Conservation (phyloP, 2,797 vertebrate genomes). For the Gymnocypris eckloni region DNA sequence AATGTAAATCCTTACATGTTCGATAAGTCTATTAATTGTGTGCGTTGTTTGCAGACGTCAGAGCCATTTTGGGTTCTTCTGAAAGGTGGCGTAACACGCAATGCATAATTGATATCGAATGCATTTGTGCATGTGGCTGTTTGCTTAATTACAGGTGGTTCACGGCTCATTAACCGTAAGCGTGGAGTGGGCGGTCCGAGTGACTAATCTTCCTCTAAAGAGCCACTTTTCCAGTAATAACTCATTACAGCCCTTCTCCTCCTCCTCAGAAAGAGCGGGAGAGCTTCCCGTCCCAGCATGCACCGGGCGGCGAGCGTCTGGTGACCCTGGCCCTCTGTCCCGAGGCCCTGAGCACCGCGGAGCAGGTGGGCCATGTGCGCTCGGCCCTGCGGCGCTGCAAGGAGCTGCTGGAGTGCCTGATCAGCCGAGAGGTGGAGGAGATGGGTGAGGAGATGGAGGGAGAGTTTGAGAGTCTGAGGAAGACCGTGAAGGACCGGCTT, state of each 20-base stretch:
- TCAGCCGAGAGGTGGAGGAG: slow-evolving; percentile 75
- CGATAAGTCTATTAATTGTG: neutral
- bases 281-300: slow-evolving; percentile 68
- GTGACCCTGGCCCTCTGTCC: slow-evolving; percentile 66
- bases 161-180: neutral
- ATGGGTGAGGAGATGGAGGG: slow-evolving; percentile 72
- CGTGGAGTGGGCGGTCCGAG: neutral
- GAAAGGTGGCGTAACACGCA: neutral
- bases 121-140: neutral
- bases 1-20: neutral
- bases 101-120: neutral
- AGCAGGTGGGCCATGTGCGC: slow-evolving; percentile 74
- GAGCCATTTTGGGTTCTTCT: neutral
- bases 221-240: slow-evolving; percentile 29
- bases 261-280: slow-evolving; percentile 74
- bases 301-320: slow-evolving; percentile 69
- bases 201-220: slow-evolving; percentile 23
- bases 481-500: slow-evolving; percentile 70
- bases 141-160: slow-evolving; percentile 8
- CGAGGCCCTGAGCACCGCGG: slow-evolving; percentile 62
- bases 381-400: slow-evolving; percentile 75
- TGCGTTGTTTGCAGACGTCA: neutral
- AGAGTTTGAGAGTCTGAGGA: slow-evolving; percentile 73
- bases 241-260: neutral
- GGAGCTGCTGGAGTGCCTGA: slow-evolving; percentile 76